Base-by-base conservation (phyloP, 1,140 invertebrate genomes). In the Acromyrmex echinatior region DNA sequence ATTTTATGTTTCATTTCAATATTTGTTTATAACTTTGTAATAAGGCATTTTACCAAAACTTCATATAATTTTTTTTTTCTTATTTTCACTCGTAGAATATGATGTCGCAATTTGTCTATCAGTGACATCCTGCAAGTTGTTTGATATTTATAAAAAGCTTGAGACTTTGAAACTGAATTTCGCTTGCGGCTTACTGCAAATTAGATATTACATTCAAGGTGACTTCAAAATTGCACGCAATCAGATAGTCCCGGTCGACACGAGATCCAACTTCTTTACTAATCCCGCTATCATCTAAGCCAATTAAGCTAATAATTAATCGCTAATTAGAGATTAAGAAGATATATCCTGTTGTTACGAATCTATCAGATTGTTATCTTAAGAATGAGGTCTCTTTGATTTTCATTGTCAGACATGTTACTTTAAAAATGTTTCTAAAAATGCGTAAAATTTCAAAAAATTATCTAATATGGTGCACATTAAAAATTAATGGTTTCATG, bases 221-320 rank as follows among this genome's bases (percentile, higher is more conserved):
- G 10, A 80, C 16, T 56, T 80, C n/a, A 58, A 9, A 12, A 56
- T 45, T 56, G 2, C 49, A 78, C 60, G 76, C 60, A 79, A 65
- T 74, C 25, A 60, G 7, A 74, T 45, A 74, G 9, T 84, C 71
- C 9, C 63, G 2, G 21, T 74, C 4, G 21, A 0, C 7, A 62
- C 16, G 7, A 60, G 49, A 82, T 16, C 4, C 16, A 74, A 60
- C 18, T 63, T 74, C 49, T 62, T 62, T 49, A 35, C 0, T 28
- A 25, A 35, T 39, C 6, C 31, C 9, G n/a, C n/a, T 84, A 74
- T 49, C 16, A 49, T 62, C 2, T n/a, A 51, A 14, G 56, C 10
- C 25, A 84, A 49, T 84, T 63, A 49, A 62, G 70, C 39, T 60
- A 60, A 4, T 51, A 81, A 81, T 81, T 63, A 84, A 76, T 63